Evolutionary conservation across 2,888 invertebrate genomes (phyloP).

Genomic region (Nomada fabriciana): DNA sequence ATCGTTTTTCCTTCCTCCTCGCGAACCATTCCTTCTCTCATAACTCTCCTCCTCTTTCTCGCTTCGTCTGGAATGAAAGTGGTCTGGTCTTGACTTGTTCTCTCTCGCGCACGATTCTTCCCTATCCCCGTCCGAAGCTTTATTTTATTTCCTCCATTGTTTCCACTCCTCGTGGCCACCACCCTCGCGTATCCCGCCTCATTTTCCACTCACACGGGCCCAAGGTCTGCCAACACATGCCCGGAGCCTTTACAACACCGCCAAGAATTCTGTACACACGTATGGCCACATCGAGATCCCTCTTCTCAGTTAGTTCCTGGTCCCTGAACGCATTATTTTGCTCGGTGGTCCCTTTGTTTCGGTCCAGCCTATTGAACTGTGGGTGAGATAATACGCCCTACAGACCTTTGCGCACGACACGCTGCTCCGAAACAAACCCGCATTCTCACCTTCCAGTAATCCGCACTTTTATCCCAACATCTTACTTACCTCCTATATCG

Average conservation of each 20-base stretch:
- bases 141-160: conserved; percentile 83
- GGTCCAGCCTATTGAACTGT: conserved; percentile 81
- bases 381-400: conserved; percentile 80
- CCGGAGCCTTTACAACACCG: conserved; percentile 47
- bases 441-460: conserved; percentile 74
- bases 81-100: conserved; percentile 50
- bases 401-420: conserved; percentile 69
- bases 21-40: conserved; percentile 32
- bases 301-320: conserved; percentile 78
- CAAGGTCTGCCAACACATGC: conserved; percentile 59
- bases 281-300: conserved; percentile 74
- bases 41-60: conserved; percentile 48
- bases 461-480: conserved; percentile 67
- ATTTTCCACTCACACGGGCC: conserved; percentile 75
- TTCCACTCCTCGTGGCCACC: conserved; percentile 77
- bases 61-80: conserved; percentile 71
- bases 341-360: conserved; percentile 80
- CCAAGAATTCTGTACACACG: conserved; percentile 54
- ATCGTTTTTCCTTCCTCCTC: conserved; percentile 40
- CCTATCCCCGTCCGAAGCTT: conserved; percentile 73
- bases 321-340: conserved; percentile 81
- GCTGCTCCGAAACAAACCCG: conserved; percentile 72
- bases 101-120: conserved; percentile 61
- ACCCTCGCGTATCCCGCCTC: conserved; percentile 78
- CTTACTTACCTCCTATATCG: conserved; percentile 35